Evolutionary conservation across 2,888 invertebrate species (phyloP).

Genomic region (Cistogaster globosa): DNA sequence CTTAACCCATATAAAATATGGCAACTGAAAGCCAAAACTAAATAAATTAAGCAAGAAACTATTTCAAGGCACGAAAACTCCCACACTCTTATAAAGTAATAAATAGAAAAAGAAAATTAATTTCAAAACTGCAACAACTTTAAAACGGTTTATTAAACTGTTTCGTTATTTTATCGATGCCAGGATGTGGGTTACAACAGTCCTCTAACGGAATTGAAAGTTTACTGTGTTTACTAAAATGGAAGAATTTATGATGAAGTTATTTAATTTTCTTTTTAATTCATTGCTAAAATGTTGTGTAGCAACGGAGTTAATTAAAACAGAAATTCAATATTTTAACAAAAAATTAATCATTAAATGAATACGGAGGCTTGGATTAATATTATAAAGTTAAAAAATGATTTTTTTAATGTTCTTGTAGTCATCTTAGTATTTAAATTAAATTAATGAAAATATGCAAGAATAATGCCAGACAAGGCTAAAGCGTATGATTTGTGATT

Average conservation of each 20-base stretch:
- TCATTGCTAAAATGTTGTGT: background rate
- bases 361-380: too few relatives aligned
- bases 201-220: slow-evolving; percentile 9
- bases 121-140: slow-evolving; percentile 32
- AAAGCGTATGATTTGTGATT: too few relatives aligned
- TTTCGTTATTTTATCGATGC: slow-evolving; percentile 3
- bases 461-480: too few relatives aligned
- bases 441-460: too few relatives aligned
- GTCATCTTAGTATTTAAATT: too few relatives aligned
- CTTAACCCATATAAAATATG: slow-evolving; percentile 43
- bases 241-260: too few relatives aligned
- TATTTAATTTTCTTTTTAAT: background rate
- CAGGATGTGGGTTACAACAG: background rate
- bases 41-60: background rate
- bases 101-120: slow-evolving; percentile 4
- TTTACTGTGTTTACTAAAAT: background rate
- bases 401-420: too few relatives aligned
- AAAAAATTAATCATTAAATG: background rate
- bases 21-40: slow-evolving; percentile 1
- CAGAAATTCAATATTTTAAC: slow-evolving; percentile 20
- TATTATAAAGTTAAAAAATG: too few relatives aligned
- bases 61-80: slow-evolving; percentile 28
- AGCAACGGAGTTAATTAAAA: slow-evolving; percentile 19
- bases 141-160: slow-evolving; percentile 57
- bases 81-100: background rate